Conservation (phyloP, 2,888 invertebrate species). For the Tethea ocularis region DNA sequence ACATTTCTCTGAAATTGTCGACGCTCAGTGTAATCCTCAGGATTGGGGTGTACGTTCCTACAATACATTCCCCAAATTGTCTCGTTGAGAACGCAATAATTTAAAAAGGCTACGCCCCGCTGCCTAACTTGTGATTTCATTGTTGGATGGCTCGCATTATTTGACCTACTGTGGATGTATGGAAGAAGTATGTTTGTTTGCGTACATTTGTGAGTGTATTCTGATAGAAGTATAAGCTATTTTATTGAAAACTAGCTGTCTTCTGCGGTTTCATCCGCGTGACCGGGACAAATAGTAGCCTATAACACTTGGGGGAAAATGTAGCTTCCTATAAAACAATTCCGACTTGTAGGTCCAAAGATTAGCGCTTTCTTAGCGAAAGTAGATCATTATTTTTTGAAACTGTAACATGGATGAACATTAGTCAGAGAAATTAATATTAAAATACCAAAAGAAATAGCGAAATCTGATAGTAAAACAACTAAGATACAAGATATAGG, state of each 20-base stretch:
- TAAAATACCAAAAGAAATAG: background rate
- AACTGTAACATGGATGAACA: no score
- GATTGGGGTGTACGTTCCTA: constrained; percentile 55
- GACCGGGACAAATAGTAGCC: no score
- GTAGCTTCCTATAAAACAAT: no score
- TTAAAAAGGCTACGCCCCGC: constrained; percentile 1
- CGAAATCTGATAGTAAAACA: background rate
- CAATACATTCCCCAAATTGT: constrained; percentile 71
- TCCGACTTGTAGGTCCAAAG: no score
- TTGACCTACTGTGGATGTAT: background rate
- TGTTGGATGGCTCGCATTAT: background rate
- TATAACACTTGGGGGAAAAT: no score
- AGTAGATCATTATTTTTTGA: no score
- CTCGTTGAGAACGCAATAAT: constrained; percentile 66
- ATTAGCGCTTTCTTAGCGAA: no score
- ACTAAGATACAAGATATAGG: constrained; percentile 22
- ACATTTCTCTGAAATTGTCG: constrained; percentile 44
- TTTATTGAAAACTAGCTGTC: no score
- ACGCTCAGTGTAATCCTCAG: constrained; percentile 51
- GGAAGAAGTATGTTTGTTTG: background rate
- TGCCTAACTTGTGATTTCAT: constrained; percentile 5
- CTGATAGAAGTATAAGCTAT: no score
- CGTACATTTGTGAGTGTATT: no score
- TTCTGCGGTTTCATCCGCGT: no score
- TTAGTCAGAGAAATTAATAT: background rate